Evolutionary conservation across 1,140 invertebrate species (phyloP), one percentile per base, ranked within the genome.

Genomic region (Camponotus pennsylvanicus): DNA sequence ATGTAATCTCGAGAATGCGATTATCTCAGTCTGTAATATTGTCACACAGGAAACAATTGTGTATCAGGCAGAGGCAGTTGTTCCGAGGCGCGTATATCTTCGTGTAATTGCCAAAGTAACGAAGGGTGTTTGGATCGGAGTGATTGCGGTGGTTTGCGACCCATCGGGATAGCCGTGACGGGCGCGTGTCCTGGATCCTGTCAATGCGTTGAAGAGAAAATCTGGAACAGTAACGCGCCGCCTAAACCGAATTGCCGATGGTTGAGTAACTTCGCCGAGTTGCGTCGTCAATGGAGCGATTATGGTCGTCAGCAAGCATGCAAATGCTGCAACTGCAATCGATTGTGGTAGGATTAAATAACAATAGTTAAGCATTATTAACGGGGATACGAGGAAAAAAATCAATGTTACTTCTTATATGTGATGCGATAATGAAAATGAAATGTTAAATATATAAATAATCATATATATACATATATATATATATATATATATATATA

Each of bases 241-340:
- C 93, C 94, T 21, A 93, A 88, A 80, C 93, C 94, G 11, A 92
- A 92, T 66, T 88, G 92, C 40, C 86, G 89, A 42, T 94, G 94
- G 94, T 42, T 92, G 1, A 86, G 40, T 21, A 94, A 93, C 32
- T 95, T 94, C 42, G 88, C 75, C 15, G 91, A 94, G 57, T 64
- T 94, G 11, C 91, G 94, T 13, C 89, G 94, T 55, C 92, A 92
- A 34, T 95, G 94, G 94, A 95, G 94, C 76, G 89, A 94, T 73
- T 88, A 93, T 63, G 92, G 88, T 15, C 88, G 92, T 15, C 88
- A 79, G 34, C 88, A 91, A 49, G 83, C 75, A 67, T 93, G 91
- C 82, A 92, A 90, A 85, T 93, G 92, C 67, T 92, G 91, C 76
- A 89, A 90, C 11, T 94, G 92, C 84, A 66, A 42, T 4, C 87